phyloP scores from a whole-genome alignment of 2,113 vertebrate genomes.

The cat (Felis catus) region F.catus_Fca126_mat1.0 CM031425.1:19151001-19151500 shows the following conservation, averaged over 20 bases:
- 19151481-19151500: background rate
- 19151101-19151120: no score
- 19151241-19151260: no score
- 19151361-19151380: background rate
- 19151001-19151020: background rate
- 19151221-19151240: no score
- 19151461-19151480: background rate
- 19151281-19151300: background rate
- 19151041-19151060: background rate
- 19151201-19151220: no score
- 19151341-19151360: background rate
- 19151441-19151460: background rate
- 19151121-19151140: no score
- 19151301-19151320: background rate
- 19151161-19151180: no score
- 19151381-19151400: background rate
- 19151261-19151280: no score
- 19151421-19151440: background rate
- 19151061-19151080: no score
- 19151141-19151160: no score
- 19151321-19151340: background rate
- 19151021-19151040: background rate
- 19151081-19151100: no score
- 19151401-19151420: background rate
- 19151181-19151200: no score